Conservation (phyloP, 2,797 vertebrate species). For the Danionella dracula region DNA sequence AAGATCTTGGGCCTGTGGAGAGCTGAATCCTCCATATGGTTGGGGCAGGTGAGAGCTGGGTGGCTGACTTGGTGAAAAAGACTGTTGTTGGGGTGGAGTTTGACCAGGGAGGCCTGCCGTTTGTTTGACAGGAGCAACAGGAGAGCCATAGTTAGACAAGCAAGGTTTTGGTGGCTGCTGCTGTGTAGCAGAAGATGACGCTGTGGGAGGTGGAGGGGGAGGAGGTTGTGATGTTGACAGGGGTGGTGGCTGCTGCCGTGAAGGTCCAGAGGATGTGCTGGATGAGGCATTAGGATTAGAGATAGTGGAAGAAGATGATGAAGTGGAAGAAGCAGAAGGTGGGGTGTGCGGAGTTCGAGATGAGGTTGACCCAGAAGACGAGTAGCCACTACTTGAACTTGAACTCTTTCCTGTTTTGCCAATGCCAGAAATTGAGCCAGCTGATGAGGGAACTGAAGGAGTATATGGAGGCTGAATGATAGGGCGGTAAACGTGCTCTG, state of each 20-base stretch:
- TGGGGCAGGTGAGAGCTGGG: constrained; percentile 64
- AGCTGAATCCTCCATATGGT: constrained; percentile 73
- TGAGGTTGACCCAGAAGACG: constrained; percentile 68
- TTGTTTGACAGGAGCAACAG: constrained; percentile 69
- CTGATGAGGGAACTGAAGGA: constrained; percentile 54
- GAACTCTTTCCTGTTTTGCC: constrained; percentile 61
- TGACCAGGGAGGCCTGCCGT: constrained; percentile 70
- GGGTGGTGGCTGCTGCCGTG: constrained; percentile 67
- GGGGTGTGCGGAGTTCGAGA: constrained; percentile 68
- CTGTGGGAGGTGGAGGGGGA: constrained; percentile 55
- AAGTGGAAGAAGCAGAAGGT: constrained; percentile 66
- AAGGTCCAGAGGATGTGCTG: constrained; percentile 58
- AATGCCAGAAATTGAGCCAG: constrained; percentile 43
- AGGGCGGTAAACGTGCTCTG: constrained; percentile 76
- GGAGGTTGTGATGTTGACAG: constrained; percentile 65
- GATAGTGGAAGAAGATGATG: constrained; percentile 69
- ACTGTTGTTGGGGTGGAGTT: constrained; percentile 66
- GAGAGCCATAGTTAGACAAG: constrained; percentile 63
- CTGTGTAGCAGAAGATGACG: constrained; percentile 57
- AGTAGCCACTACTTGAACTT: constrained; percentile 72
- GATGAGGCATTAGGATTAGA: constrained; percentile 58
- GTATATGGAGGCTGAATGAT: constrained; percentile 78
- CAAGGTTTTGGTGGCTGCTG: constrained; percentile 65
- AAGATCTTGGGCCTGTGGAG: constrained; percentile 76
- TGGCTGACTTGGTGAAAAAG: constrained; percentile 68